Evolutionary conservation across 2,113 vertebrate species (phyloP).

Genomic region (Argyrosomus japonicus): DNA sequence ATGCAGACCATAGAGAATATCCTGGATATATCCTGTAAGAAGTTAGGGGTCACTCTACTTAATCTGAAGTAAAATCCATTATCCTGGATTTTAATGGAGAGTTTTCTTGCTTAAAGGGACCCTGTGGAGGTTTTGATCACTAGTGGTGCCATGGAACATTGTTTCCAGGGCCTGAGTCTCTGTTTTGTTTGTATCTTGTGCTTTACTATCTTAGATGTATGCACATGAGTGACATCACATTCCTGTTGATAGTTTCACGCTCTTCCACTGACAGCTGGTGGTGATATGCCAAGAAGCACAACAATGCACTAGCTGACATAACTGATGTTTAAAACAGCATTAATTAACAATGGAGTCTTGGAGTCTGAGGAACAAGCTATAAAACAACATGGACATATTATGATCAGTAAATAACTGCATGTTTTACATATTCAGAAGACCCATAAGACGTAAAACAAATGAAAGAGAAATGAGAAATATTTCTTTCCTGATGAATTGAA

Average conservation of each 20-base stretch:
- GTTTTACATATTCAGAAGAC: background rate
- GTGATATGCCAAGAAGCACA: background rate
- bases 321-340: background rate
- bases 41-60: background rate
- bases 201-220: background rate
- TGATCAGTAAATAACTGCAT: background rate
- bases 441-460: too few species aligned
- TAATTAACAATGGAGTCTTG: background rate
- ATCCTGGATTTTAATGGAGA: background rate
- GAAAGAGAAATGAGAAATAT: too few species aligned
- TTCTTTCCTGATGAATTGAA: too few species aligned
- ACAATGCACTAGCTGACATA: background rate
- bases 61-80: background rate
- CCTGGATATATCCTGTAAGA: background rate
- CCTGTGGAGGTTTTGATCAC: background rate
- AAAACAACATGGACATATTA: background rate
- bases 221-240: background rate
- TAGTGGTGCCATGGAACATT: background rate
- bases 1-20: background rate
- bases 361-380: background rate
- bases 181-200: background rate
- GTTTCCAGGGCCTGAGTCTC: background rate
- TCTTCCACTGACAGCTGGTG: background rate
- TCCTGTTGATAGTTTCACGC: background rate
- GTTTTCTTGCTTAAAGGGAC: background rate